Conservation (phyloP, 2,113 vertebrate species). For the Aphyosemion australe region DNA sequence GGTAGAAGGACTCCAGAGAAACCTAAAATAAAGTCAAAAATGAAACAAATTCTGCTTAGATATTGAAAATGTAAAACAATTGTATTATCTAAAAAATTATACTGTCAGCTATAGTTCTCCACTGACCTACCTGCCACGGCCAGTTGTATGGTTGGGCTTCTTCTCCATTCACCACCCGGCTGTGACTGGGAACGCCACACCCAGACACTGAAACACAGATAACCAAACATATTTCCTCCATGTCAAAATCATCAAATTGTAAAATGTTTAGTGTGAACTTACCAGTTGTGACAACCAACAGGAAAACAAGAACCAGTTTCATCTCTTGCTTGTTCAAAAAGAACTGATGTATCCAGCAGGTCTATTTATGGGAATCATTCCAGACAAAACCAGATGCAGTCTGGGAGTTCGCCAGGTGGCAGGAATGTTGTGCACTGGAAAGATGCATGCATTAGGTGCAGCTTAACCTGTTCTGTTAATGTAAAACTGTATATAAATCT, state of each 20-base stretch:
- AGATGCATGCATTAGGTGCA: not conserved
- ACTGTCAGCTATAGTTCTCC: too few species aligned
- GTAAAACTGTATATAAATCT: not conserved
- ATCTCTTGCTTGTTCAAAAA: conserved; percentile 30
- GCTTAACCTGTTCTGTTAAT: not conserved
- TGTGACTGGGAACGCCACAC: conserved; percentile 58
- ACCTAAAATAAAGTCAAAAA: too few species aligned
- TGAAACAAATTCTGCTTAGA: not conserved
- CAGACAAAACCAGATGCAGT: conserved; percentile 3
- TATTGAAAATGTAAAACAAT: too few species aligned
- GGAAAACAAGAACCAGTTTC: conserved; percentile 41
- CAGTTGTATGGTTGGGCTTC: conserved; percentile 71
- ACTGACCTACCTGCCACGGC: conserved; percentile 67
- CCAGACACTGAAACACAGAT: conserved; percentile 47
- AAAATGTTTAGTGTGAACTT: conserved; percentile 17
- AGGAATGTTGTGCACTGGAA: not conserved
- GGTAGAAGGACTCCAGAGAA: conserved; percentile 67
- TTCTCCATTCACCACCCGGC: conserved; percentile 64
- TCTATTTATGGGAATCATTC: conserved; percentile 40
- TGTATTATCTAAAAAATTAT: too few species aligned
- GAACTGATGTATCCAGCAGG: conserved; percentile 3
- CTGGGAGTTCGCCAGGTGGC: conserved; percentile 54
- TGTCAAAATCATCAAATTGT: not conserved
- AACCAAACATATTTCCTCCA: not conserved
- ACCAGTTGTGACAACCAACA: conserved; percentile 56